Base-by-base conservation (phyloP, 2,888 invertebrate species). In the Chrysopilus asiliformis region DNA sequence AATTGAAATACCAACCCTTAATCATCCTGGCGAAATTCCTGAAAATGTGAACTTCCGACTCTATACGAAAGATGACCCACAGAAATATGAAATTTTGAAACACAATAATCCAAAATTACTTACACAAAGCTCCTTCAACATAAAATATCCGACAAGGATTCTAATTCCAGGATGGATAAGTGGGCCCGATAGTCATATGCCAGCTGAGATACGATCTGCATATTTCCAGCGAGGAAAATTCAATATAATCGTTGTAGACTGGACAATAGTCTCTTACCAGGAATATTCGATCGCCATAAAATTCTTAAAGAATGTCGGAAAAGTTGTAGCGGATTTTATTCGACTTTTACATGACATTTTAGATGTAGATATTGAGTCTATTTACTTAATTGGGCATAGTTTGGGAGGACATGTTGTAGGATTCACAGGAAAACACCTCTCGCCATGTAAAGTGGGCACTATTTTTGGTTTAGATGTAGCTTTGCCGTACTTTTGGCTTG, bases 401-500 rank as follows among this genome's bases (percentile, higher is more conserved):
- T 40, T 65, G 32, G 64, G 64, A 4, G 65, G 56, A 0, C 64
- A 64, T 40, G 46, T 59, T 5, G 53, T 52, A 1, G 60, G 64
- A 0, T 41, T 61, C 1, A 54, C 56, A 0, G 64, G 62, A 6
- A 53, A 53, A 34, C 37, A 34, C 0, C 43, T 56, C 4, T 45
- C 45, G 24, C 54, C 54, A 1, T 43, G 49, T 13, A 50, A 49
- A 19, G 50, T 52, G 16, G 53, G 55, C 16, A 54, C 57, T 2
- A 57, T 58, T n/a, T 55, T 55, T 43, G 64, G 55, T 0, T 40
- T 64, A 16, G 64, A 64, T 44, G 63, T 64, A 1, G 63, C 64
- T 0, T 57, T 50, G 0, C 57, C 60, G 3, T 47, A 47, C 18
- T 60, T 60, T 16, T 49, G 51, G 1, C 39, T 49, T 20, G 50